Conservation (phyloP, 2,888 invertebrate genomes). For the Venustoraphidia nigricollis region DNA sequence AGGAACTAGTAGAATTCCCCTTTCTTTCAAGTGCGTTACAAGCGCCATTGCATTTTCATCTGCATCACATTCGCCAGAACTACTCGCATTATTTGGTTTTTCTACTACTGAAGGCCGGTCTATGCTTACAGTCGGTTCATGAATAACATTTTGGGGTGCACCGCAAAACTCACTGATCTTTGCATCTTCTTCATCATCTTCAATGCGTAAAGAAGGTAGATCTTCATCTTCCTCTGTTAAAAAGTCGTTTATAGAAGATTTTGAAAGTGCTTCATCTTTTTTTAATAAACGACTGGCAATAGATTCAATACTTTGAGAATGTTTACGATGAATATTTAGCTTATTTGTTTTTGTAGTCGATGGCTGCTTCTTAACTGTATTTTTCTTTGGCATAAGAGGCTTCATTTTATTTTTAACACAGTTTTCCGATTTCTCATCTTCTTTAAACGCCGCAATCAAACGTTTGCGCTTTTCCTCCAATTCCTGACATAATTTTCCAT, state of each 20-base stretch:
- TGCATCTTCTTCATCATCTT: no score
- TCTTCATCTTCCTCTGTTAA: no score
- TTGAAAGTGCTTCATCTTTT: neutral
- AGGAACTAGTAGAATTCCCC: slow-evolving; percentile 23
- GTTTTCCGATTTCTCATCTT: neutral
- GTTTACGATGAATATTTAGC: no score
- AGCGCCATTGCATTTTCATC: slow-evolving; percentile 9
- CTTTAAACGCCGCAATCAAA: slow-evolving; percentile 16
- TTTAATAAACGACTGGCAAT: no score
- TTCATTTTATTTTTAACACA: slow-evolving; percentile 1
- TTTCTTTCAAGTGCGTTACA: slow-evolving; percentile 20
- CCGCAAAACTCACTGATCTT: no score
- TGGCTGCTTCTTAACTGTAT: neutral
- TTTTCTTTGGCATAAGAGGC: slow-evolving; percentile 1
- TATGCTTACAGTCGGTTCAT: no score
- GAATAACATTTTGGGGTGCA: no score
- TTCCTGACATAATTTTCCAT: slow-evolving; percentile 13
- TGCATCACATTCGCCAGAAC: neutral
- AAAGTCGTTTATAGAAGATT: neutral
- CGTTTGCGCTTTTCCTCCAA: slow-evolving; percentile 19
- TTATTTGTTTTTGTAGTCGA: no score
- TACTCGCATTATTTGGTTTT: no score
- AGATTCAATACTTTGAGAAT: no score
- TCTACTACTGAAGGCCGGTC: no score
- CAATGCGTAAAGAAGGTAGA: no score